Conservation (phyloP, 2,888 invertebrate species). For the Sinohyriopsis cumingii region DNA sequence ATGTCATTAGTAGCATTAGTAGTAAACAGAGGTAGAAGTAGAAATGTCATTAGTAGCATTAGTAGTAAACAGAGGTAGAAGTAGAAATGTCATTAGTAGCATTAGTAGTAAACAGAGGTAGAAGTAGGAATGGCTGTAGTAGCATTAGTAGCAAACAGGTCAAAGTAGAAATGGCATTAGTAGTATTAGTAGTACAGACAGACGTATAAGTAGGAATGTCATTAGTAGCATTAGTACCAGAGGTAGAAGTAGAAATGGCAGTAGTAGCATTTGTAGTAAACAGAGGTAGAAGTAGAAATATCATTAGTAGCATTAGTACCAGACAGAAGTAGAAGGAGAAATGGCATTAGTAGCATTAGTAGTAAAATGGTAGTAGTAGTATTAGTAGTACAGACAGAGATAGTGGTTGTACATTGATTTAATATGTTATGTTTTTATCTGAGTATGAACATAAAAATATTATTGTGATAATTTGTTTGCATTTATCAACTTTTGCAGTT, state of each 20-base stretch:
- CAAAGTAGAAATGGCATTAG: not conserved
- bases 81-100: not conserved
- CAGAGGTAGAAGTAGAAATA: not conserved
- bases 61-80: not conserved
- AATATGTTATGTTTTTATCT: too few species aligned
- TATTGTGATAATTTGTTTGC: too few species aligned
- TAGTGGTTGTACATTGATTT: not conserved
- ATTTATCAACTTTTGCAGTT: too few species aligned
- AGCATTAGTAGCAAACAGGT: not conserved
- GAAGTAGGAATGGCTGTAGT: not conserved
- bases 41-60: not conserved
- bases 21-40: not conserved
- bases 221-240: not conserved
- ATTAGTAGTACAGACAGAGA: constrained; percentile 1
- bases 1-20: not conserved
- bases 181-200: constrained; percentile 2
- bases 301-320: not conserved
- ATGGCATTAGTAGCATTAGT: not conserved
- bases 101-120: not conserved
- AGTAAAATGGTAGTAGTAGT: not conserved
- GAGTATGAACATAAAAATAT: too few species aligned
- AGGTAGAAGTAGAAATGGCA: not conserved
- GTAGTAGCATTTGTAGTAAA: not conserved
- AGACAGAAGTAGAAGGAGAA: not conserved
- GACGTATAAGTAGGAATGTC: not conserved